Base-by-base conservation (phyloP, 2,797 vertebrate species). In the Bucorvus abyssinicus region DNA sequence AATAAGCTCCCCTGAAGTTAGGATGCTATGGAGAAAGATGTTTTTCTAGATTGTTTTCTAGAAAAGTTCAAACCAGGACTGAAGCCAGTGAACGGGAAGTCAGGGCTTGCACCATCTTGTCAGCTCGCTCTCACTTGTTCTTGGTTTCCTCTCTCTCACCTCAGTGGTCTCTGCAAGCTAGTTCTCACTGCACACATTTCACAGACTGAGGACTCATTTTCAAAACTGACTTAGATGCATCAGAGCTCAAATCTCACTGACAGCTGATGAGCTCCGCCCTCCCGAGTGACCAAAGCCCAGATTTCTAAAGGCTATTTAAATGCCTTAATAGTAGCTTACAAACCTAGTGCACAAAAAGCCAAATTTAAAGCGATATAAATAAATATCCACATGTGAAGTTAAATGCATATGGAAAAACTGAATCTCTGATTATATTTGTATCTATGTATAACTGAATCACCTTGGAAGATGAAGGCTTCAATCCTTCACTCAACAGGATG, bases 251-350 rank as follows among this genome's bases (percentile, higher is more conserved):
- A 47, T 67, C n/a, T 71, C 71, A 70, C 45, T 53, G 68, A 83
- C 56, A 90, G 64, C 12, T 84, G 55, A 92, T 73, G 29, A 63
- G 27, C 24, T 89, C 26, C 82, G 59, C 44, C 53, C 61, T 92
- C 60, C 71, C 2, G 4, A 68, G 60, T 68, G 75, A 82, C 78
- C 68, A 80, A 85, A 92, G 23, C n/a, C 19, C 49, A 64, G 40
- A 61, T 67, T 89, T 71, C 80, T 73, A 63, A 63, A 92, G 59
- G 42, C n/a, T 89, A 42, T 74, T 90, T 87, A 83, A 91, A 87
- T 44, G 27, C 56, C 23, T 82, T 63, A 52, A 82, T 27, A 73
- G 29, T 42, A 73, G 13, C 29, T 87, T 82, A 47, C 38, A 89
- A 76, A 86, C 9, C 17, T 59, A 73, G 17, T 24, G 24, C 34